These are phyloP conservation scores for Pecten maximus DNA, from an alignment of 2,888 invertebrate genomes.

Conservation along the genomic window DNA sequence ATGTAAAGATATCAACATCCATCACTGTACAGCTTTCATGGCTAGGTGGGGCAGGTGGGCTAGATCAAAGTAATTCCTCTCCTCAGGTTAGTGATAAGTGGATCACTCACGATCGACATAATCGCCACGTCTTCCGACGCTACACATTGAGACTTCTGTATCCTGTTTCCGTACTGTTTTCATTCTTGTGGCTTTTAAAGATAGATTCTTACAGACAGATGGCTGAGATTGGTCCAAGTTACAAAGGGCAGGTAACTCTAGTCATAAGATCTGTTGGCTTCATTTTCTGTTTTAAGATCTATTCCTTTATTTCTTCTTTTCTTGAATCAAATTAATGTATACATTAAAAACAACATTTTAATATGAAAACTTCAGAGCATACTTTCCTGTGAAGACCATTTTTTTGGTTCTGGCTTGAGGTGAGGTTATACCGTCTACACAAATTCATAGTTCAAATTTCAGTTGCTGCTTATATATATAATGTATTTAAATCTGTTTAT, in stretches of 20 bases:
- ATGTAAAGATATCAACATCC: background rate
- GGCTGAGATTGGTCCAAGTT: background rate
- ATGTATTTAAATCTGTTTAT: too few species aligned
- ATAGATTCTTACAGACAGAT: background rate
- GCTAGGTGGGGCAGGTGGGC: background rate
- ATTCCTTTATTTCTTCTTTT: background rate
- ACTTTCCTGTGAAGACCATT: too few species aligned
- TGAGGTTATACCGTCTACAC: too few species aligned
- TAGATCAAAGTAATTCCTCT: background rate
- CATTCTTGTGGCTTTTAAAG: background rate
- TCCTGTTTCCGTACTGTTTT: background rate
- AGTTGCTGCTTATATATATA: too few species aligned
- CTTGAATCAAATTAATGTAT: background rate
- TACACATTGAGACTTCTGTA: slow-evolving; percentile 11
- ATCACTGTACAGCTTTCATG: background rate
- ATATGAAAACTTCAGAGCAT: too few species aligned
- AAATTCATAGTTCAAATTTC: too few species aligned
- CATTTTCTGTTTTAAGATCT: background rate
- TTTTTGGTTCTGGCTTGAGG: too few species aligned
- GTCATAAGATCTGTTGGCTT: background rate
- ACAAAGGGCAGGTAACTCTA: slow-evolving; percentile 15
- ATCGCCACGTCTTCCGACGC: background rate
- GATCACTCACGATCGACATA: background rate
- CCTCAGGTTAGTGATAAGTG: background rate
- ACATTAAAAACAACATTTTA: too few species aligned